Evolutionary conservation across 1,140 invertebrate species (phyloP), one percentile per base, ranked within the genome.

Genomic region (Zophobas atratus): DNA sequence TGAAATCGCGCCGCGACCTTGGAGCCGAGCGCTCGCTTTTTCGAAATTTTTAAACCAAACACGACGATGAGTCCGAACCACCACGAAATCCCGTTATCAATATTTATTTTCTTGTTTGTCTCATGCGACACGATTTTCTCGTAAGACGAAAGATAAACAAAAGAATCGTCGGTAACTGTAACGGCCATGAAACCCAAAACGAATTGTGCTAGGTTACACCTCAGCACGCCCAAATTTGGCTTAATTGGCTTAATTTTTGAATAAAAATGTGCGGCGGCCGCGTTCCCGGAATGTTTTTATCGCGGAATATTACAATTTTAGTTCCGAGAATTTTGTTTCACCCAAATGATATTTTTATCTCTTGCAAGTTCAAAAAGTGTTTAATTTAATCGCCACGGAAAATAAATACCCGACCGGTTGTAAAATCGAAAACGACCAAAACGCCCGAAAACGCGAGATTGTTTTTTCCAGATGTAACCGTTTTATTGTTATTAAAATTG

Each of bases 61-160:
- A 67, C 8, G 60, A 46, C 43, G 34, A 48, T 67, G 20, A 20
- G 20, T 67, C 60, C 41, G 43, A 67, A 67, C 34, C 41, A 67
- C 60, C 60, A 67, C 60, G 60, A 43, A 41, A 67, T 43, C 60
- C 60, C 60, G 60, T 67, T 67, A 67, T 67, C 60, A 67, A 48
- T 67, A 67, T 67, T 60, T 60, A 60, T 60, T 60, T 46, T 48
- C 60, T 63, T 36, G 55, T 57, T 57, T 63, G 57, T 38, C 35
- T 39, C 35, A 6, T 2, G 6, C 41, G 36, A 39, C 36, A 63
- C 4, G 57, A 39, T 63, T 63, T 63, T 1, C 2, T 43, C 39
- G 20, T 57, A 2, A 39, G 36, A 60, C n/a, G 38, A 53, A 20
- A 20, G 20, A 20, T 20, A 57, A 57, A 63, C 57, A 63, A 63